Evolutionary conservation across 2,888 invertebrate species (phyloP).

Genomic region (Bombylius discolor): DNA sequence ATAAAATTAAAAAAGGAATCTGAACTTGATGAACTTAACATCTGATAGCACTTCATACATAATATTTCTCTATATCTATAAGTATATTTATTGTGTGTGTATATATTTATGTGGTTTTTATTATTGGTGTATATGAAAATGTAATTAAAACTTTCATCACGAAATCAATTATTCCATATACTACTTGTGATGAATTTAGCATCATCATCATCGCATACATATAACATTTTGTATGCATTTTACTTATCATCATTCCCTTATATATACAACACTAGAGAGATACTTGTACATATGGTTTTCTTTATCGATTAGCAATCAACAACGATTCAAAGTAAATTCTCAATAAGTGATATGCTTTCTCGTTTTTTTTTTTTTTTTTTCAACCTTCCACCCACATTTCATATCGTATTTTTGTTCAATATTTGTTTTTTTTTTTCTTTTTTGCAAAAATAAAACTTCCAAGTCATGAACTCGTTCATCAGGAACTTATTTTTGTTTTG

Average conservation of each 20-base stretch:
- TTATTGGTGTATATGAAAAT: slow-evolving; percentile 3
- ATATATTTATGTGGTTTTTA: no score
- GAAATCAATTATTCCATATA: slow-evolving; percentile 12
- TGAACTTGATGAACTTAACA: no score
- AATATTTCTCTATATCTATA: no score
- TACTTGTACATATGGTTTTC: not conserved
- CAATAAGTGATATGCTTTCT: not conserved
- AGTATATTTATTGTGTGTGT: no score
- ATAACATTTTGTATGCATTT: not conserved
- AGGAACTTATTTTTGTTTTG: not conserved
- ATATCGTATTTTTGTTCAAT: not conserved
- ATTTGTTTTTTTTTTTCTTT: no score
- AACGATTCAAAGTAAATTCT: not conserved
- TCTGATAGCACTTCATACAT: no score
- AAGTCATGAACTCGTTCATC: not conserved
- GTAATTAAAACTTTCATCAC: slow-evolving; percentile 15
- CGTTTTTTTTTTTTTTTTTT: not conserved
- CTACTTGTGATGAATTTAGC: not conserved
- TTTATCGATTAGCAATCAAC: not conserved
- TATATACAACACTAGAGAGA: not conserved
- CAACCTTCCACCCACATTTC: not conserved
- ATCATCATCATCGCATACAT: no score
- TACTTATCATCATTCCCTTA: not conserved
- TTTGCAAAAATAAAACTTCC: not conserved
- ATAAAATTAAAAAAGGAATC: no score